These are phyloP conservation scores for Rhynchonema sp. DNA, from an alignment of 2,888 invertebrate genomes.

Conservation along the genomic window DNA sequence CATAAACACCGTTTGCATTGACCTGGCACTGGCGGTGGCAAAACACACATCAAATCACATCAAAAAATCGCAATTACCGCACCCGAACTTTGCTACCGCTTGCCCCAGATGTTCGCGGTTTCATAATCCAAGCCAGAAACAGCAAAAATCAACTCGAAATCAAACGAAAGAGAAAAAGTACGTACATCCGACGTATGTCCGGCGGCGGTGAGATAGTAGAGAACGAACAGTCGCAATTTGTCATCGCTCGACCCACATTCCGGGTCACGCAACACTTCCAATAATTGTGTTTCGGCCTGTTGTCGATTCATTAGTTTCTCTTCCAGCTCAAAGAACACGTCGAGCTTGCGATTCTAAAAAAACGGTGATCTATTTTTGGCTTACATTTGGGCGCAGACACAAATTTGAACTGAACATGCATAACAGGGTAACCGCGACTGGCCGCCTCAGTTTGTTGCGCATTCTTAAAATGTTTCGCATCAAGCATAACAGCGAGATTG, in stretches of 20 bases:
- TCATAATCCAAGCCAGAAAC: neutral
- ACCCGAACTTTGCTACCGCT: too few species aligned
- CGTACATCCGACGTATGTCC: neutral
- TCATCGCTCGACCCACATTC: slow-evolving; percentile 65
- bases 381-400: too few species aligned
- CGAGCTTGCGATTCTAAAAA: slow-evolving; percentile 52
- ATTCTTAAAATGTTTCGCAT: too few species aligned
- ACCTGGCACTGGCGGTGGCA: too few species aligned
- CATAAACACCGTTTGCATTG: neutral
- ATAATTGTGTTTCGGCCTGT: slow-evolving; percentile 50
- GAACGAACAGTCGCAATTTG: slow-evolving; percentile 74
- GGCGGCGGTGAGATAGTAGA: slow-evolving; percentile 40
- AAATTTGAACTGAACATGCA: too few species aligned
- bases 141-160: neutral
- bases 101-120: too few species aligned
- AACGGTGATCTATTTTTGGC: too few species aligned
- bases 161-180: neutral
- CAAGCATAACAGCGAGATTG: too few species aligned
- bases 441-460: too few species aligned
- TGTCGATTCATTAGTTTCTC: slow-evolving; percentile 71
- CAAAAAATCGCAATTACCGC: too few species aligned
- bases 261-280: slow-evolving; percentile 66
- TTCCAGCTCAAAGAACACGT: slow-evolving; percentile 89
- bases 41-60: too few species aligned
- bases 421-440: too few species aligned